Base-by-base conservation (phyloP, 2,113 vertebrate species). In the Elephas maximus region DNA sequence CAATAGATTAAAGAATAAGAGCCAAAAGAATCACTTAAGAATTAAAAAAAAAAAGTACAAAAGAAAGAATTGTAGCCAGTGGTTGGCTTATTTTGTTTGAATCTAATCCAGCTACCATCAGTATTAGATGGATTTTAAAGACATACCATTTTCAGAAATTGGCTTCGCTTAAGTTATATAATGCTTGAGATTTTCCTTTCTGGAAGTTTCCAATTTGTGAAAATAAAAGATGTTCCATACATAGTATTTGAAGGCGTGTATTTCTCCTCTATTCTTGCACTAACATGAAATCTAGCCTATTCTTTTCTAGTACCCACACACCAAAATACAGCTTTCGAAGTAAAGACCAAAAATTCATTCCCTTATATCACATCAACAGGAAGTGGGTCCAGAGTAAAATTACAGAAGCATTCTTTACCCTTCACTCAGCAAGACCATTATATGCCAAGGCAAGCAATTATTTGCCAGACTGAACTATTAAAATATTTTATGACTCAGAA, bases 401-500 rank as follows among this genome's bases (percentile, higher is more conserved):
- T 65, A 88, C 45, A 92, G 76, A 91, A 91, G 7, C 44, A 45
- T 82, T 74, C 24, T 88, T 76, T 80, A 73, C 24, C 84, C n/a
- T 33, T 96, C 78, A 44, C 30, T 96, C 83, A 95, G 76, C 20
- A 94, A 88, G 71, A 14, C 33, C n/a, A 74, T 62, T 94, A 48
- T 33, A 57, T 48, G 80, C 89, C 37, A 80, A 96, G 69, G 65
- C 88, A 80, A 93, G 85, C 60, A 71, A 73, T 85, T 94, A 48
- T 81, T 94, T 94, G 91, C 79, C 90, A 87, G 74, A 76, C 63
- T 93, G 53, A 97, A 69, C 69, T 63, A 94, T 88, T 67, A 96
- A 96, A 96, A 85, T 95, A 86, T 89, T 94, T 94, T 84, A 87
- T 84, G 74, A 93, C 37, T 95, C 95, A 94, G 78, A 89, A 79